Base-by-base conservation (phyloP, 2,113 vertebrate species). In the Rattus rattus region DNA sequence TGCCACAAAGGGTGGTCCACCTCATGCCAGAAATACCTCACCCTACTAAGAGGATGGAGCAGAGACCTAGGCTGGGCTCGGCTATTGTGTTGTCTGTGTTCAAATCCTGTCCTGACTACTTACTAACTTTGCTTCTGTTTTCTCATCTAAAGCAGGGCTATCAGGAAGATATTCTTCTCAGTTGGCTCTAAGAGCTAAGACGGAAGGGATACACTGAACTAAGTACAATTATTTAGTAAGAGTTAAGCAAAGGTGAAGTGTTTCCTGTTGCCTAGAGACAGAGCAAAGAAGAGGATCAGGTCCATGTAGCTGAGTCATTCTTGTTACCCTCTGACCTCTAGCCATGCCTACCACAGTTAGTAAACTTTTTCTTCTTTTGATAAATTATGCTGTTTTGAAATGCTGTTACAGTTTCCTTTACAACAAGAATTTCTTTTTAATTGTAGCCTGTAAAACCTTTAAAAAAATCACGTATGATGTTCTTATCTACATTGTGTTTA, bases 321-420 rank as follows among this genome's bases (percentile, higher is more conserved):
- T 19, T n/a, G 56, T 1, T 72, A 17, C 84, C 43, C 67, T 59
- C 73, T 67, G 28, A 59, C 19, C 14, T 26, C 5, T 76, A 63
- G 24, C 19, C 26, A n/a, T 11, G 17, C 43, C 63, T 67, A 19
- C 28, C 30, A 16, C 22, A 70, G 65, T 49, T n/a, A n/a, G 10
- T 33, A 70, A 70, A 1, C 4, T 72, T 24, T 36, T 5, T 28
- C 5, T 63, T 56, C 69, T 81, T 92, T 70, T 72, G 3, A 80
- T 73, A 17, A 88, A 73, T 26, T n/a, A n/a, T 22, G 28, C 63
- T 76, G 33, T 75, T 94, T 85, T 80, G 54, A 94, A 96, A 94
- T 43, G 36, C 9, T 61, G 16, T 26, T 6, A 72, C 11, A 76
- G 6, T 65, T 94, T 90, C 28, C 39, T 77, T 39, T 92, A 49